Evolutionary conservation across 2,888 invertebrate genomes (phyloP), one percentile per base, ranked within the genome.

Genomic region (Orthosia gothica): DNA sequence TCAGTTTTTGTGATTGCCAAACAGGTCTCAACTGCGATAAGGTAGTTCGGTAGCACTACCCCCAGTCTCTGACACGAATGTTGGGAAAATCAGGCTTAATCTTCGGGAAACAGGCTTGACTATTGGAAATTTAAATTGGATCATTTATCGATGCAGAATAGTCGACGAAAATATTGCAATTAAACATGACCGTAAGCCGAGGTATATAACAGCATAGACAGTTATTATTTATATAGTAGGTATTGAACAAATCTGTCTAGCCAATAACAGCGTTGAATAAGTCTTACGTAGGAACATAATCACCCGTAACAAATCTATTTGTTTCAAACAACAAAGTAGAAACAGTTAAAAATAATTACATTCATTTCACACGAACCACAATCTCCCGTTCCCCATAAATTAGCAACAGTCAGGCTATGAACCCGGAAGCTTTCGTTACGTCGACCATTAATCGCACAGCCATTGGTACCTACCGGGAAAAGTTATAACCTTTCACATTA

Each of bases 341-440:
- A 61, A 57, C 62, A 15, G 4, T 47, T 69, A 32, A 80, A 74
- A 70, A 66, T 80, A 80, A 84, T 71, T 72, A 80, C 70, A 62
- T 62, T 70, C 15, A 82, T 67, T 82, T 78, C 70, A 74, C 79
- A 82, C 76, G 82, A 73, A 75, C 57, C 63, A 71, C 82, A 84
- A 67, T 72, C 71, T 83, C 26, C 52, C 52, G 74, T 76, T 66
- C 73, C 62, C 68, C 74, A 86, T 84, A 77, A 85, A 84, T 83
- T 76, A 75, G 76, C 67, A 63, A 64, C 81, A 70, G 73, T 49
- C 72, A 61, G 68, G 74, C 58, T 68, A 74, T 65, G 76, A 83
- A 87, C 87, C 87, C 86, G 87, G 87, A 86, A 87, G 83, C 40
- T 20, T 68, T 16, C 49, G 85, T 86, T 85, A 78, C 79, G 74